phyloP scores from a whole-genome alignment of 2,797 vertebrate species.

The Eupleurogrammus muticus region DNA sequence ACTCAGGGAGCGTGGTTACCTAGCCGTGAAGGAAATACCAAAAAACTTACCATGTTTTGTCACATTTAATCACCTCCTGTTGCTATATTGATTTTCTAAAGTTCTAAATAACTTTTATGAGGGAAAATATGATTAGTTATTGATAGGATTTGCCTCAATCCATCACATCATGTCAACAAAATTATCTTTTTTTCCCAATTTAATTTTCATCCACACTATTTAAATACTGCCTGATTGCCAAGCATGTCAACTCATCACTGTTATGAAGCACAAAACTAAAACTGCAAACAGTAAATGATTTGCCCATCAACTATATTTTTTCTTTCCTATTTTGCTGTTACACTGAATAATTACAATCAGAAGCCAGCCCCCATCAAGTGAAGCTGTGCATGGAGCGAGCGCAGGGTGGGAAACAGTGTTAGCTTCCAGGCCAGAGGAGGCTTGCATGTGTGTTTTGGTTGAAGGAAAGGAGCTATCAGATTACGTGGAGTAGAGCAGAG shows the following conservation, averaged over 20 bases:
- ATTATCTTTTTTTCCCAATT: too few relatives aligned
- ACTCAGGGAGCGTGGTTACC: not conserved
- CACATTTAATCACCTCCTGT: not conserved
- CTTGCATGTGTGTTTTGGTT: conserved; percentile 24
- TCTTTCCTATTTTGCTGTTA: too few relatives aligned
- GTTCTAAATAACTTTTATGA: not conserved
- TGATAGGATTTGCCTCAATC: not conserved
- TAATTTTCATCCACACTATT: not conserved
- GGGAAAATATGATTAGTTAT: not conserved
- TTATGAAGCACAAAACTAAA: not conserved
- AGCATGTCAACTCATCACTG: not conserved
- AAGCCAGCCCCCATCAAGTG: not conserved
- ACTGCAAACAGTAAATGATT: not conserved
- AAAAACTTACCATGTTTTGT: not conserved
- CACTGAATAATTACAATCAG: not conserved
- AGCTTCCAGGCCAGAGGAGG: conserved; percentile 19
- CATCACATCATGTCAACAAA: too few relatives aligned
- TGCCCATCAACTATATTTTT: not conserved
- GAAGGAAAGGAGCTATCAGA: not conserved
- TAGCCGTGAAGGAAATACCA: not conserved
- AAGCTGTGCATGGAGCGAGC: not conserved
- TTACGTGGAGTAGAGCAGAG: not conserved
- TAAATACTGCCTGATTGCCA: not conserved
- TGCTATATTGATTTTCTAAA: not conserved
- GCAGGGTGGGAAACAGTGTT: conserved; percentile 4